These are phyloP conservation scores for Tetramorium parvispinum DNA, from an alignment of 1,140 invertebrate species.

Conservation along the genomic window DNA sequence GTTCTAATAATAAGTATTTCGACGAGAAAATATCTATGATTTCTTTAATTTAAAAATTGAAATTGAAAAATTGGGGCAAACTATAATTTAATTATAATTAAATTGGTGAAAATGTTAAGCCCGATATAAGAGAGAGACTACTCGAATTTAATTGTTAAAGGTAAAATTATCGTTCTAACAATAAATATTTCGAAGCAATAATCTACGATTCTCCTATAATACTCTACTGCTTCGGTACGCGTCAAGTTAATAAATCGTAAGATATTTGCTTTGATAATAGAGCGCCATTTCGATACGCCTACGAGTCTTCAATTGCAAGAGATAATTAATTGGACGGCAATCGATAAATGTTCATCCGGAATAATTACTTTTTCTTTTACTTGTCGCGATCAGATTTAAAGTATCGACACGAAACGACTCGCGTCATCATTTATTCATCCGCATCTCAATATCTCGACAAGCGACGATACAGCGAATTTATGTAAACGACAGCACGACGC, in stretches of 20 bases:
- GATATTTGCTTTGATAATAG: conserved; percentile 9
- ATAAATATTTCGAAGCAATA: not conserved
- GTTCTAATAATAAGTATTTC: not conserved
- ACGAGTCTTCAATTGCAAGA: not conserved
- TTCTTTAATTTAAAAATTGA: no score
- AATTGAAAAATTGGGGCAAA: no score
- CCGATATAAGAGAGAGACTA: no score
- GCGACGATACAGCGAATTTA: no score
- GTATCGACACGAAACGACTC: not conserved
- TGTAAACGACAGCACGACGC: no score
- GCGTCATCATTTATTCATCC: no score
- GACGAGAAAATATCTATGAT: not conserved
- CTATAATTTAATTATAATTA: no score
- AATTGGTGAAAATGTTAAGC: no score
- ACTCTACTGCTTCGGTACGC: not conserved
- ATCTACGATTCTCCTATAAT: not conserved
- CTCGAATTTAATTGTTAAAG: not conserved
- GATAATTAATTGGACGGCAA: not conserved
- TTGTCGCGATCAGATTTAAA: not conserved
- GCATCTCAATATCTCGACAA: no score
- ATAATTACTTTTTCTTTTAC: not conserved
- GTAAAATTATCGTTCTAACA: not conserved
- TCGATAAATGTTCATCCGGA: not conserved
- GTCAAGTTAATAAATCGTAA: not conserved
- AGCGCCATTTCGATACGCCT: not conserved